Conservation (phyloP, 2,797 vertebrate species). For the Tokudaia tokunoshimensis region DNA sequence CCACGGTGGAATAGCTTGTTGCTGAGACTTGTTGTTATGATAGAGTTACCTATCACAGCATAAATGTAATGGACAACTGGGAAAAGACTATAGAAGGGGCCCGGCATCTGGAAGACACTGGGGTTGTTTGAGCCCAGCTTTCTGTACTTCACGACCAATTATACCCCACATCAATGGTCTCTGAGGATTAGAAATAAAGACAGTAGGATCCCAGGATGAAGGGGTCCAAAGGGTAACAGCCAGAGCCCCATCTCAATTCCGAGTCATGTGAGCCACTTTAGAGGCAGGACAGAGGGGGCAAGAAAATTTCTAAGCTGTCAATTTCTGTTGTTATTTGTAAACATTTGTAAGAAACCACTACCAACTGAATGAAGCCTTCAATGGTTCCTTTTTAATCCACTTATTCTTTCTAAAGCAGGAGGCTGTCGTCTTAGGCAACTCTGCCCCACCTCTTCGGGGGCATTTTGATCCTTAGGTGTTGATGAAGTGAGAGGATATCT, state of each 20-base stretch:
- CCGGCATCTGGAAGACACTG: background rate
- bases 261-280: background rate
- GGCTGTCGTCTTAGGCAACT: background rate
- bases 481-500: background rate
- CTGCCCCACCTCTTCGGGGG: background rate
- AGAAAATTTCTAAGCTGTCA: slow-evolving; percentile 25
- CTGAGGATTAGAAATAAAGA: background rate
- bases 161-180: background rate
- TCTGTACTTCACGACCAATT: background rate
- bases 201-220: background rate
- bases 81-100: background rate
- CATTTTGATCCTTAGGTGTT: background rate
- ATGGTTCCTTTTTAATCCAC: background rate
- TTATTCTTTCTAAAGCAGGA: background rate
- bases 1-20: background rate
- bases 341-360: background rate
- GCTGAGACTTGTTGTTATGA: background rate
- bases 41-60: background rate
- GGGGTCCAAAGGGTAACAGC: background rate
- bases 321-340: slow-evolving; percentile 63
- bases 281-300: background rate
- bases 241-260: background rate
- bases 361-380: background rate
- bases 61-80: background rate
- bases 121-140: background rate